Evolutionary conservation across 2,797 vertebrate species (phyloP), one percentile per base, ranked within the genome.

Genomic region (Thalassophryne amazonica): DNA sequence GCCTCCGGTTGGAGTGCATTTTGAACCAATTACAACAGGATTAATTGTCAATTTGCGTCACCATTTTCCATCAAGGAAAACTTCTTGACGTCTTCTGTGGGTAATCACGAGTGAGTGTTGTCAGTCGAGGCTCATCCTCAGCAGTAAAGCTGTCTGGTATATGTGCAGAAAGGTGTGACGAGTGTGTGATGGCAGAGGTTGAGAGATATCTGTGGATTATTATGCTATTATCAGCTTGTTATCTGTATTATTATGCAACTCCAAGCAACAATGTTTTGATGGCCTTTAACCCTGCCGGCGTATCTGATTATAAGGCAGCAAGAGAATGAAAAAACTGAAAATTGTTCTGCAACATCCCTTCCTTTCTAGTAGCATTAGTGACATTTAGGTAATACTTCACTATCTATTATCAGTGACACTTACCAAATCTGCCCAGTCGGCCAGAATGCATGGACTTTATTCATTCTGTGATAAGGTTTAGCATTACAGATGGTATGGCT

Each of bases 391-490:
- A 36, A 59, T 50, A 52, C 43, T 55, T 74, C 36, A 46, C 42
- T 9, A 28, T 54, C 35, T 41, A 61, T 69, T 42, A 57, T 60
- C 51, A 37, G 27, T 24, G 49, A 34, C 48, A 46, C 59, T 58
- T 64, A 61, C 73, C 56, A 69, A 27, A 43, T 51, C 42, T 19
- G 12, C 22, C 24, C 59, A 55, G 42, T 52, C 66, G 60, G 57
- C 23, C 53, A n/a, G 1, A 39, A 48, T 48, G 49, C 58, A 15
- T 7, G 24, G 19, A 23, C 32, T 49, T 57, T 49, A 45, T 42
- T 61, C 43, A 45, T 38, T 36, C 3, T 27, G 7, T 22, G 48
- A 27, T 30, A 22, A 57, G 19, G 34, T 51, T 60, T 7, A 7
- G 55, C 4, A 31, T 36, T 42, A 43, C 54, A 64, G 38, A 16